Evolutionary conservation across 2,113 vertebrate species (phyloP), one percentile per base, ranked within the genome.

Genomic region (Colistium nudipinnis): DNA sequence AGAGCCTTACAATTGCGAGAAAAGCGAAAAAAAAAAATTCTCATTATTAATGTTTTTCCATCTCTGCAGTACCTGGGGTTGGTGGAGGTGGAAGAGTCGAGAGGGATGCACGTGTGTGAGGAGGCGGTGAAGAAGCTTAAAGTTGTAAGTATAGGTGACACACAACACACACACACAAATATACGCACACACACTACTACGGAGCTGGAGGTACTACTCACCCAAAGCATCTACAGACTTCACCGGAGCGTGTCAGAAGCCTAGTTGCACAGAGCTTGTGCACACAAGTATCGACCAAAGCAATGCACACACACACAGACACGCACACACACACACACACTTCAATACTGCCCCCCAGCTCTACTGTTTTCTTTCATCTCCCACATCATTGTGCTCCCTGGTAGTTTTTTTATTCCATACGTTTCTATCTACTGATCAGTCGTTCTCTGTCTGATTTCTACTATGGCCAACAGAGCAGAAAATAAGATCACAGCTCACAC

Each of bases 71-170:
- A 97, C 84, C 88, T 97, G 78, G 96, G 96, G 16, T 87, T 96
- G 30, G 95, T 95, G 47, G 96, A 97, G 81, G 96, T 97, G 77
- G 95, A 97, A 24, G 96, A 97, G 89, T 97, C 96, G 3, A 93
- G 96, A 55, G 96, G 96, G 12, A 97, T 97, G 96, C 96, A 97
- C 1, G 95, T 97, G 5, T 97, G 96, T 27, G 96, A 97, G 78
- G 96, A 97, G 11, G 96, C 96, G 0, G 96, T 97, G 71, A 97
- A 97, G 90, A 97, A 95, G 73, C 90, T 96, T 6, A 97, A 96
- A 93, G 82, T 94, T 65, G 96, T 97, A 81, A 94, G 95, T 91
- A 72, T 48, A 9, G 2, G 60, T 31, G 48, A 61, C 38, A 59
- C 44, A 73, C 13, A 20, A 56, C 13, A 33, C 57, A 48, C 49